phyloP scores from a whole-genome alignment of 2,888 invertebrate genomes.

The Drosophila nr. medialis region DNA sequence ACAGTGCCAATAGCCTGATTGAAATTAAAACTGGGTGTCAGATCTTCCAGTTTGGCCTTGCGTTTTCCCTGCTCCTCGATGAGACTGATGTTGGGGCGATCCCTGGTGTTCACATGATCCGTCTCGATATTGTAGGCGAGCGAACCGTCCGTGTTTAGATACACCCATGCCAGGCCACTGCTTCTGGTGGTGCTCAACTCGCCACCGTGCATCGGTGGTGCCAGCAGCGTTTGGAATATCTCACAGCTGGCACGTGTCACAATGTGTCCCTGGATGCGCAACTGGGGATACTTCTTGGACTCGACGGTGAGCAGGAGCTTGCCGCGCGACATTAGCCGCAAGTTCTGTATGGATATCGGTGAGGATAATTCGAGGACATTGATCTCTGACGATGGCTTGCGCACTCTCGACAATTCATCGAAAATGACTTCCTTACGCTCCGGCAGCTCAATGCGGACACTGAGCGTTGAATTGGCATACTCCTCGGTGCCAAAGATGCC shows the following conservation, averaged over 20 bases:
- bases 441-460: constrained; percentile 89
- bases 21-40: constrained; percentile 87
- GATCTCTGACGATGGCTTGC: constrained; percentile 90
- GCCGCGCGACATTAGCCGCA: constrained; percentile 91
- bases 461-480: constrained; percentile 88
- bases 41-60: constrained; percentile 90
- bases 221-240: constrained; percentile 90
- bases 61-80: constrained; percentile 90
- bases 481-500: constrained; percentile 90
- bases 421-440: constrained; percentile 91
- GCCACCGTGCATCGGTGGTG: constrained; percentile 85
- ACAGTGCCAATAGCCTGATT: constrained; percentile 90
- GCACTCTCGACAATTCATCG: constrained; percentile 89
- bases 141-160: constrained; percentile 91
- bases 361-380: constrained; percentile 92
- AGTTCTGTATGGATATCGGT: constrained; percentile 90
- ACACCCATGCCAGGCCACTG: constrained; percentile 92
- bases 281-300: constrained; percentile 88
- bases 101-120: constrained; percentile 87
- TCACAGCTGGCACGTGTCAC: constrained; percentile 92
- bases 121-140: constrained; percentile 91
- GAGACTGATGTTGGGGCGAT: constrained; percentile 89
- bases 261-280: constrained; percentile 89
- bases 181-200: constrained; percentile 84
- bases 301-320: constrained; percentile 89